phyloP scores from a whole-genome alignment of 2,797 vertebrate genomes.

The Rhabdomys pumilio region DNA sequence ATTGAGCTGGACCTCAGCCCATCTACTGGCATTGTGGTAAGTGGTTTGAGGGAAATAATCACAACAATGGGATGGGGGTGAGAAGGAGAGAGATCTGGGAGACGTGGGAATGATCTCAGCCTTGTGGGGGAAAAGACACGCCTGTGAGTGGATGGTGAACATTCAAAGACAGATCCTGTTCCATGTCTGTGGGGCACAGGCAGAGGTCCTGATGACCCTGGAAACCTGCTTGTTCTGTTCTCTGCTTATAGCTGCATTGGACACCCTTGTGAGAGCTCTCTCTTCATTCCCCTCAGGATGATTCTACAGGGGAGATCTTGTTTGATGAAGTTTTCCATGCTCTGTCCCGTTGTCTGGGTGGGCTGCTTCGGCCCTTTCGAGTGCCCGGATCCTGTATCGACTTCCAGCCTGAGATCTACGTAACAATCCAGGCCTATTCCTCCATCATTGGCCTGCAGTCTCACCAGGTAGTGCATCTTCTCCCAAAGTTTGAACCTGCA shows the following conservation, averaged over 20 bases:
- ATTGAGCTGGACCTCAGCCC: conserved; percentile 98
- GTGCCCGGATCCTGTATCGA: conserved; percentile 95
- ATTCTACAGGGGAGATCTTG: conserved; percentile 98
- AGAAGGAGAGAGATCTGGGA: neutral
- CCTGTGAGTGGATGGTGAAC: neutral
- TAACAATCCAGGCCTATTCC: conserved; percentile 98
- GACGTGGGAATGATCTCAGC: neutral
- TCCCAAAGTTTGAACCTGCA: neutral
- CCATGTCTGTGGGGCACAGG: neutral
- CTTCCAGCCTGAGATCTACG: conserved; percentile 97
- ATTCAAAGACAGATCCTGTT: neutral
- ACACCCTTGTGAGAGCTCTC: conserved; percentile 28
- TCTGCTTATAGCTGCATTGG: conserved; percentile 16
- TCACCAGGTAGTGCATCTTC: conserved; percentile 93
- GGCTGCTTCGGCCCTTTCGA: conserved; percentile 94
- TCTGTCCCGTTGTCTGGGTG: conserved; percentile 94
- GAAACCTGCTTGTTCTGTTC: conserved; percentile 29
- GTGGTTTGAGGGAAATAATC: conserved; percentile 57
- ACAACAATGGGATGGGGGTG: neutral
- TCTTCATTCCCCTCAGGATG: conserved; percentile 92
- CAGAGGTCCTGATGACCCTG: neutral
- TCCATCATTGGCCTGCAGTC: conserved; percentile 97
- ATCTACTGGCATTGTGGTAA: conserved; percentile 99
- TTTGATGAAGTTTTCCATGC: conserved; percentile 99
- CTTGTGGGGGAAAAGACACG: neutral